Conservation (phyloP, 2,113 vertebrate species). For the Numida meleagris region DNA sequence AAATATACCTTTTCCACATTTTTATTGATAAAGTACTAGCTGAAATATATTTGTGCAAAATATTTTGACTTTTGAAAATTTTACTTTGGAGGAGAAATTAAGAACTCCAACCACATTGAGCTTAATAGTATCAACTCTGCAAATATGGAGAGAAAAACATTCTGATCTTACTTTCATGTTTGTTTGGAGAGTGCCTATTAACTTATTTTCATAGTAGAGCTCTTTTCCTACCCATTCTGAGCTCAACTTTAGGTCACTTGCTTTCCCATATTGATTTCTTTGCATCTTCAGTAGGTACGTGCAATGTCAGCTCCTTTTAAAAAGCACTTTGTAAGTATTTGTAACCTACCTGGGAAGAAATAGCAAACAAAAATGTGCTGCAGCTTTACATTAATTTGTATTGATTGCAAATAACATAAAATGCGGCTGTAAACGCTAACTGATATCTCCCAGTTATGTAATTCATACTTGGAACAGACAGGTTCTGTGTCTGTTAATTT, state of each 20-base stretch:
- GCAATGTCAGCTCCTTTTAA: background rate
- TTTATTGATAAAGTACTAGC: background rate
- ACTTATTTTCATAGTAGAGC: background rate
- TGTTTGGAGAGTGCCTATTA: background rate
- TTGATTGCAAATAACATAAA: background rate
- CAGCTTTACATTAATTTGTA: background rate
- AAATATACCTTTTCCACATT: background rate
- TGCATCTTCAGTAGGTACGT: fast-evolving
- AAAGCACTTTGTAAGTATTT: background rate
- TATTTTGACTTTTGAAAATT: background rate
- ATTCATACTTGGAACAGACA: background rate
- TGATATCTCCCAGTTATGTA: background rate
- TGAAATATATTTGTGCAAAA: background rate
- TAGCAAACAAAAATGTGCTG: background rate
- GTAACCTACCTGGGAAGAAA: background rate
- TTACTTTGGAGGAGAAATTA: background rate
- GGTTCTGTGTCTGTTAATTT: background rate
- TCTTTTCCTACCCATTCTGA: background rate
- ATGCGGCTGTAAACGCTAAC: background rate
- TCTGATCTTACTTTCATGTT: background rate
- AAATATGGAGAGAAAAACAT: background rate
- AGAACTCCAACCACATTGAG: background rate
- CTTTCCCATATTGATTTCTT: background rate
- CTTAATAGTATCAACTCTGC: background rate
- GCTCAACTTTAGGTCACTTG: background rate